phyloP scores from a whole-genome alignment of 2,113 vertebrate species.

The Holacanthus passer region DNA sequence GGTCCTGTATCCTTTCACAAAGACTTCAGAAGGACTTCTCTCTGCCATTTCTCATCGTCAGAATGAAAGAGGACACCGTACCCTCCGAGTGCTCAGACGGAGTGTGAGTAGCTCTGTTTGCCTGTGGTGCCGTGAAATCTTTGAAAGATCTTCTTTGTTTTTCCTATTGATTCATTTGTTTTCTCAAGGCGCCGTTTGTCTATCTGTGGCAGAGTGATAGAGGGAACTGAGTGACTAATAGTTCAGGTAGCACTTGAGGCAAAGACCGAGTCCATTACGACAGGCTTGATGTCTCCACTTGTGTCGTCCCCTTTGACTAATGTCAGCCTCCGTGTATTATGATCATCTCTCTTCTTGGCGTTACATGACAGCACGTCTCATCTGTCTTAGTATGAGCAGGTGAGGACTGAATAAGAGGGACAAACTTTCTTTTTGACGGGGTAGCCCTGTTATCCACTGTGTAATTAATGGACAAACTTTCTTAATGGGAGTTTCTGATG shows the following conservation, averaged over 20 bases:
- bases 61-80: constrained; percentile 35
- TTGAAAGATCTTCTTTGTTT: constrained; percentile 68
- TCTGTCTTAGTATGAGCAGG: constrained; percentile 15
- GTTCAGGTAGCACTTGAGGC: constrained; percentile 58
- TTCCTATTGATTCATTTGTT: constrained; percentile 71
- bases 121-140: constrained; percentile 61
- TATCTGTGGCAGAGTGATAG: constrained; percentile 55
- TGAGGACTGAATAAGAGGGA: background rate
- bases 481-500: constrained; percentile 57
- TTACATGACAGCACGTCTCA: background rate
- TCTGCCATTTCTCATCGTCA: constrained; percentile 48
- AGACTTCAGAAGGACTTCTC: constrained; percentile 31
- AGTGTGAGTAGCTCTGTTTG: constrained; percentile 23
- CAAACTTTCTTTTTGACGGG: background rate
- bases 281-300: constrained; percentile 52
- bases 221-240: constrained; percentile 57
- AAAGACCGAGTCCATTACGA: constrained; percentile 58
- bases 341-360: constrained; percentile 43
- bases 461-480: constrained; percentile 43
- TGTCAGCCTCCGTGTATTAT: constrained; percentile 33
- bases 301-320: constrained; percentile 59
- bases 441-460: background rate
- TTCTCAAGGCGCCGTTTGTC: constrained; percentile 64
- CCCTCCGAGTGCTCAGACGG: constrained; percentile 41
- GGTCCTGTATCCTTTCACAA: background rate